These are phyloP conservation scores for Ormyrus labotus DNA, from an alignment of 2,888 invertebrate genomes.

Conservation along the genomic window DNA sequence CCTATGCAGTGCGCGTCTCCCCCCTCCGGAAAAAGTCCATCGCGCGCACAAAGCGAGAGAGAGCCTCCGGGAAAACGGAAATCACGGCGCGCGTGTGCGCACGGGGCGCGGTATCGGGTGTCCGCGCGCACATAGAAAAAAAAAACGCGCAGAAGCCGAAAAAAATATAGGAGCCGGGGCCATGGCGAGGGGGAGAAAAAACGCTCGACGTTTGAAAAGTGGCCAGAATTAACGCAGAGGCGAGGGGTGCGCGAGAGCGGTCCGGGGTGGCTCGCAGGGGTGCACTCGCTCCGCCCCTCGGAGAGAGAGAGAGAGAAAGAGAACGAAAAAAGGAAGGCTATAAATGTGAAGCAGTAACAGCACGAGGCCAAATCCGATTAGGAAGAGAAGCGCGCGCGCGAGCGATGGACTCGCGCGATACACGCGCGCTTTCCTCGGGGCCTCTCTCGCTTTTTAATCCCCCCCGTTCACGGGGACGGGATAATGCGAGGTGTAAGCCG, in stretches of 20 bases:
- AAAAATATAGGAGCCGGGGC: conserved; percentile 42
- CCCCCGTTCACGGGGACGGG: conserved; percentile 30
- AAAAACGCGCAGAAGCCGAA: conserved; percentile 44
- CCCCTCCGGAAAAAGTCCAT: conserved; percentile 30
- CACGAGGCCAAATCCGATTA: conserved; percentile 63
- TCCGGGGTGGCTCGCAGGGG: conserved; percentile 27
- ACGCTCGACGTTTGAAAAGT: conserved; percentile 70
- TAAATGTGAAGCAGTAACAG: conserved; percentile 37
- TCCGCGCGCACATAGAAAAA: conserved; percentile 63
- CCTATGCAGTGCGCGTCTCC: neutral
- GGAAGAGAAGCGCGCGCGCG: conserved; percentile 20
- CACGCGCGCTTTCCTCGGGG: conserved; percentile 4
- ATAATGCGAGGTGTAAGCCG: conserved; percentile 36
- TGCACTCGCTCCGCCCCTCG: conserved; percentile 43
- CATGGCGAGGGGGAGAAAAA: conserved; percentile 39
- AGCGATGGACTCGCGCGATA: conserved; percentile 26
- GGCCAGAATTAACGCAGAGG: conserved; percentile 70
- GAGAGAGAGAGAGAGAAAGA: conserved; percentile 13
- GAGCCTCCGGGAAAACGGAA: conserved; percentile 64
- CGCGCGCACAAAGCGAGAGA: neutral
- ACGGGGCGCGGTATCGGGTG: conserved; percentile 68
- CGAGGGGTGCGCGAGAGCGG: conserved; percentile 25
- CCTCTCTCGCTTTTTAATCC: conserved; percentile 32
- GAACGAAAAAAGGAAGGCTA: conserved; percentile 13
- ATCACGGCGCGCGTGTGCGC: conserved; percentile 61